Percentiles rank a stretch among this genome's conserved stretches.
phyloP scores from a whole-genome alignment of 1,140 invertebrate genomes.

The Trypoxylus dichotomus region DNA sequence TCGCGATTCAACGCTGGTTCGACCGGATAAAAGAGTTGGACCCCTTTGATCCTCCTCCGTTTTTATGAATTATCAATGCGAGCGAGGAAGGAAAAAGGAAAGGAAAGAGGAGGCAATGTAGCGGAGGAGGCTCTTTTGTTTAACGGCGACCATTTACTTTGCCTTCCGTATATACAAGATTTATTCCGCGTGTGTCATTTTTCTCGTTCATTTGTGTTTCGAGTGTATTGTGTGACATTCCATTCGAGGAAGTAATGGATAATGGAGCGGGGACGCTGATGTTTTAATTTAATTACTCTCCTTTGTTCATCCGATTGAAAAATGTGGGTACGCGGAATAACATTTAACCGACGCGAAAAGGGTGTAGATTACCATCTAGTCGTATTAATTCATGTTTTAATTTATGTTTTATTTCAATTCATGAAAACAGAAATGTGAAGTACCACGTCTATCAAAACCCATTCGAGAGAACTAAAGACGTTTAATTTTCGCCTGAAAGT shows the following conservation, averaged over 20 bases:
- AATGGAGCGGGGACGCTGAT: background rate
- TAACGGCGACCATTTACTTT: background rate
- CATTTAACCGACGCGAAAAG: too few relatives aligned
- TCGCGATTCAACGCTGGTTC: slow-evolving; percentile 15
- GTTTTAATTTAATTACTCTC: background rate
- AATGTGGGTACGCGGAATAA: too few relatives aligned
- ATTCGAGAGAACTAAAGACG: too few relatives aligned
- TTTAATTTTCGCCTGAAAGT: too few relatives aligned
- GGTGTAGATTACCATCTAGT: too few relatives aligned
- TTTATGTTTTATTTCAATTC: too few relatives aligned
- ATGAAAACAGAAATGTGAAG: too few relatives aligned
- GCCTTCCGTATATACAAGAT: slow-evolving; percentile 1
- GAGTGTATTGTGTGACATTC: background rate
- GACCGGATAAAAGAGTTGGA: background rate
- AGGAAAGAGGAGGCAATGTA: background rate
- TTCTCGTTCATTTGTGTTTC: background rate
- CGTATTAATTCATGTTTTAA: too few relatives aligned
- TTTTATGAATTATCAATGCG: slow-evolving; percentile 21
- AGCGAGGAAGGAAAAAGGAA: background rate
- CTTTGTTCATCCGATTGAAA: too few relatives aligned
- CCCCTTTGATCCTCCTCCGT: slow-evolving; percentile 7
- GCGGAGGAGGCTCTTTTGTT: slow-evolving; percentile 11
- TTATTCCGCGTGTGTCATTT: background rate
- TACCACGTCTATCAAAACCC: too few relatives aligned
- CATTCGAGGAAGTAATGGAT: background rate